phyloP scores from a whole-genome alignment of 2,113 vertebrate species.

The Pteropus alecto region DNA sequence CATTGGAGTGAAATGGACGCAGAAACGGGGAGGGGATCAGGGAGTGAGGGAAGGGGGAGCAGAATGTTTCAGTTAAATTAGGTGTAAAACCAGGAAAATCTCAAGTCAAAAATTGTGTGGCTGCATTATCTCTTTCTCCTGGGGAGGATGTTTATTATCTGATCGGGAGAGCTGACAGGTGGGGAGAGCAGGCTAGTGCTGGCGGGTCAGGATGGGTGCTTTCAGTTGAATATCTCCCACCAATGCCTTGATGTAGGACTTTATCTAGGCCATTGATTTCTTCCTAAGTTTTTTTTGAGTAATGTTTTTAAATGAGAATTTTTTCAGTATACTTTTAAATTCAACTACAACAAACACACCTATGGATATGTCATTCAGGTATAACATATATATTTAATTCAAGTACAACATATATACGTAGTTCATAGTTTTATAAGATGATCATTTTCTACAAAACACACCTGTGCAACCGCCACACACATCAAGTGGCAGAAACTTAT shows the following conservation, averaged over 20 bases:
- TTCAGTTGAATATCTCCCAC: neutral
- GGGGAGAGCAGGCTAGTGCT: neutral
- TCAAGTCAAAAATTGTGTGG: neutral
- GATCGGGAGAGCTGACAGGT: neutral
- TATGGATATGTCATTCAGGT: neutral
- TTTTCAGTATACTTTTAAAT: neutral
- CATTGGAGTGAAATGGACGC: neutral
- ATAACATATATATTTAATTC: neutral
- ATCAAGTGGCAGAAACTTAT: neutral
- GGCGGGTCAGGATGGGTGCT: neutral
- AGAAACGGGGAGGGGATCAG: neutral
- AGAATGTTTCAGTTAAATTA: slow-evolving; percentile 12
- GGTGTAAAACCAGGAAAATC: slow-evolving; percentile 13
- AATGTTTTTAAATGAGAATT: neutral
- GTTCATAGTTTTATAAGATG: neutral
- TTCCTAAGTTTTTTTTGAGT: neutral
- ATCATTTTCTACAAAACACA: neutral
- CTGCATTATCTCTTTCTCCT: slow-evolving; percentile 13
- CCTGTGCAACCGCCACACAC: neutral
- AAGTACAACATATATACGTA: neutral
- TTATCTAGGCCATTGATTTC: neutral
- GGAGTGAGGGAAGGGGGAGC: neutral
- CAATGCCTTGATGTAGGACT: neutral
- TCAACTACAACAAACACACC: neutral
- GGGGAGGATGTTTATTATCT: neutral